These are phyloP conservation scores for Lichenostomus cassidix DNA, from an alignment of 2,113 vertebrate genomes.

Conservation along the genomic window DNA sequence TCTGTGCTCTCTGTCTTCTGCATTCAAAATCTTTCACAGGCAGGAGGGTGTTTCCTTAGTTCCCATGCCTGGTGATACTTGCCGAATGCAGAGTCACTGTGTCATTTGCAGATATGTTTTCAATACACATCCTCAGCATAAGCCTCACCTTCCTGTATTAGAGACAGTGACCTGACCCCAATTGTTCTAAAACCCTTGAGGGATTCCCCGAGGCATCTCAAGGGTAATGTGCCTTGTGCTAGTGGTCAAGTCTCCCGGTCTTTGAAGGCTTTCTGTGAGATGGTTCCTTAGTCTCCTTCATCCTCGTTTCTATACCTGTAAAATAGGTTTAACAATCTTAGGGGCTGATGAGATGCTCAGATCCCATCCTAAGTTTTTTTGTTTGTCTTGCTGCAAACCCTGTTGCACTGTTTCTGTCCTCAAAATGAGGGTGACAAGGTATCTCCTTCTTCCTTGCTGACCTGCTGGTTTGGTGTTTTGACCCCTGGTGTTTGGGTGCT, in stretches of 20 bases:
- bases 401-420: background rate
- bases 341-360: background rate
- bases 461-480: background rate
- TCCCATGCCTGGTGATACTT: background rate
- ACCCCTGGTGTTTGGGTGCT: background rate
- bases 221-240: fast-evolving
- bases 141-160: background rate
- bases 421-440: background rate
- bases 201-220: background rate
- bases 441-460: background rate
- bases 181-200: background rate
- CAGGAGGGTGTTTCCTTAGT: background rate
- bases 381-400: background rate
- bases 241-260: background rate
- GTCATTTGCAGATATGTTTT: background rate
- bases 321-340: background rate
- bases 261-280: background rate
- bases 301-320: background rate
- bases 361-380: background rate
- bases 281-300: background rate
- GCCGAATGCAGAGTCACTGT: background rate
- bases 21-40: background rate
- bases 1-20: background rate
- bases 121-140: background rate
- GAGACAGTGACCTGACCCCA: background rate